Percentiles rank a stretch among this genome's conserved stretches.
These are phyloP conservation scores for Sialia sialis DNA, from an alignment of 2,113 vertebrate species.

Conservation along the genomic window DNA sequence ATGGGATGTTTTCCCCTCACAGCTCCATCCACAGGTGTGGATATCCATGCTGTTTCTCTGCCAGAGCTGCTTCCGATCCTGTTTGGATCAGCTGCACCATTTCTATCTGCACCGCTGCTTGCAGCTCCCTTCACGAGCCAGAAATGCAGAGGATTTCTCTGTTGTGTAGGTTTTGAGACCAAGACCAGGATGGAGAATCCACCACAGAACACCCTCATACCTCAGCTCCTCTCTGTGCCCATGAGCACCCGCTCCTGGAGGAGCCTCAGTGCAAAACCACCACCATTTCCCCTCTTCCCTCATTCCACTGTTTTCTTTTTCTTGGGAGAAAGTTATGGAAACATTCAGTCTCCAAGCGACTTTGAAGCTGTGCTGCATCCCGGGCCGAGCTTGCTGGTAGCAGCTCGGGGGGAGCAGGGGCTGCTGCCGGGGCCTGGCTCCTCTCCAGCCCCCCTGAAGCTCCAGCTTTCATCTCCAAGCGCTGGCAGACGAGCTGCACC, in stretches of 20 bases:
- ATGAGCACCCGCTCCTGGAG: rapidly evolving
- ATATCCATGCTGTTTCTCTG: rapidly evolving
- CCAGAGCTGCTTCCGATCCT: background rate
- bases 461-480: background rate
- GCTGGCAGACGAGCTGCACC: background rate
- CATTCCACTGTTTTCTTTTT: background rate
- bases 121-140: background rate
- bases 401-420: background rate
- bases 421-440: background rate
- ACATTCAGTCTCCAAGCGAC: slow-evolving; percentile 6
- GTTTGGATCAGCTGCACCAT: background rate
- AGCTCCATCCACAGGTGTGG: background rate
- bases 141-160: background rate
- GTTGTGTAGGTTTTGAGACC: background rate
- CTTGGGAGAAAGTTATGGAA: slow-evolving; percentile 46
- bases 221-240: rapidly evolving
- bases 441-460: background rate
- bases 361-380: background rate
- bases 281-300: background rate
- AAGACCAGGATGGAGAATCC: background rate
- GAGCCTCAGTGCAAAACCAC: rapidly evolving
- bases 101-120: background rate
- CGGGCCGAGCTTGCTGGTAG: background rate
- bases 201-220: background rate
- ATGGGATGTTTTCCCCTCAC: background rate